Base-by-base conservation (phyloP, 1,140 invertebrate species). In the Bombus sylvicola region DNA sequence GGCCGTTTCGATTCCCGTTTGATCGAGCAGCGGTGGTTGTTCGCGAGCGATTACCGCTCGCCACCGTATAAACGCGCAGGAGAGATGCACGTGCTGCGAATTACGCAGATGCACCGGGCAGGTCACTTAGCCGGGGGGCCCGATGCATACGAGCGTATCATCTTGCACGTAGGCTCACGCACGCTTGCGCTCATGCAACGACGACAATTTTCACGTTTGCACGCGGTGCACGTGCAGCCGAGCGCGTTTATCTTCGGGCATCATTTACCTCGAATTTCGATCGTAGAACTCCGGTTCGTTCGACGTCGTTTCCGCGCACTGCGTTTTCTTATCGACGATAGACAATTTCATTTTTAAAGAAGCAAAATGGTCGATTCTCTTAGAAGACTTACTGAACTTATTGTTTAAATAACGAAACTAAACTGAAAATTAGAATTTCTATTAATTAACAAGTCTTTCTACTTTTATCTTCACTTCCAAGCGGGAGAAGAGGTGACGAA, bases 31-130 rank as follows among this genome's bases (percentile, higher is more conserved):
- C 25, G 28, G 79, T 43, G 37, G 18, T 9, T 53, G 62, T 43
- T 37, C 25, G 34, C 71, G 57, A 64, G 12, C 81, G 82, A 84
- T 84, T 84, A 84, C 39, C 64, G 75, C 59, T 39, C 43, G 73
- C 41, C 69, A 41, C 57, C 57, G 81, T 53, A 88, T 86, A 88
- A 87, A 89, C 86, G 89, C 85, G 86, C 68, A 53, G 37, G 34
- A 76, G 62, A 53, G 87, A 84, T 84, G 76, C 86, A 81, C 88
- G 83, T 90, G 84, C 86, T 73, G 85, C 88, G 89, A 91, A 90
- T 88, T 91, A 91, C 90, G 80, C 86, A 87, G 89, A 90, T 71
- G 75, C 82, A 79, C n/a, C 64, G 74, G 75, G 74, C 82, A 71
- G 82, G 75, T 84, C 82, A 79, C 82, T 84, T 28, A 66, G 81